A percentile compares a stretch with the other conserved stretches of the same genome.
phyloP scores from a whole-genome alignment of 2,888 invertebrate genomes.

The Mythimna vitellina region DNA sequence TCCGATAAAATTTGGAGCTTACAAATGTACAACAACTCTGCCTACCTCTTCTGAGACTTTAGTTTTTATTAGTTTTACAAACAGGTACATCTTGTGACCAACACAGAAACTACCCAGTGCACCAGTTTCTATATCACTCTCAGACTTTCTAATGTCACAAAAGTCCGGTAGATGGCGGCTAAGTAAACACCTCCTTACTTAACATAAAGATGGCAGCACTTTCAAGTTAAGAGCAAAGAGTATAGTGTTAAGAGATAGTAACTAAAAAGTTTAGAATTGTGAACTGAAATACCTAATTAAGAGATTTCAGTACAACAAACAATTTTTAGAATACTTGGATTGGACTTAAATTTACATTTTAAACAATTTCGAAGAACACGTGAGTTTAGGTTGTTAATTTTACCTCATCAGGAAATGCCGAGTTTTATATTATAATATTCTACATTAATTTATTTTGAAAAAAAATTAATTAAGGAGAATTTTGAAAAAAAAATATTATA shows the following conservation, averaged over 20 bases:
- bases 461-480: no score
- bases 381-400: neutral
- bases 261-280: neutral
- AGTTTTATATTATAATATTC: neutral
- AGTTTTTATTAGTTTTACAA: neutral
- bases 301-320: neutral
- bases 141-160: neutral
- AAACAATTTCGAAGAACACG: neutral
- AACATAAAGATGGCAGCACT: slow-evolving; percentile 49
- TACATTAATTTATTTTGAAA: neutral
- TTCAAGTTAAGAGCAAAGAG: neutral
- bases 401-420: neutral
- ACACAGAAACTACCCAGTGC: slow-evolving; percentile 22
- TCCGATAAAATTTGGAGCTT: neutral
- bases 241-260: neutral
- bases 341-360: neutral
- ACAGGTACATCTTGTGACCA: slow-evolving; percentile 40
- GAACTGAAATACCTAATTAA: neutral
- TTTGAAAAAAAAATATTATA: neutral
- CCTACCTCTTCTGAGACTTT: neutral
- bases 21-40: slow-evolving; percentile 3
- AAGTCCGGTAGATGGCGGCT: slow-evolving; percentile 45
- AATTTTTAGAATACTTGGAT: neutral
- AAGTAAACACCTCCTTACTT: neutral
- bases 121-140: neutral